phyloP scores from a whole-genome alignment of 2,797 vertebrate species.

The Gymnocypris eckloni region DNA sequence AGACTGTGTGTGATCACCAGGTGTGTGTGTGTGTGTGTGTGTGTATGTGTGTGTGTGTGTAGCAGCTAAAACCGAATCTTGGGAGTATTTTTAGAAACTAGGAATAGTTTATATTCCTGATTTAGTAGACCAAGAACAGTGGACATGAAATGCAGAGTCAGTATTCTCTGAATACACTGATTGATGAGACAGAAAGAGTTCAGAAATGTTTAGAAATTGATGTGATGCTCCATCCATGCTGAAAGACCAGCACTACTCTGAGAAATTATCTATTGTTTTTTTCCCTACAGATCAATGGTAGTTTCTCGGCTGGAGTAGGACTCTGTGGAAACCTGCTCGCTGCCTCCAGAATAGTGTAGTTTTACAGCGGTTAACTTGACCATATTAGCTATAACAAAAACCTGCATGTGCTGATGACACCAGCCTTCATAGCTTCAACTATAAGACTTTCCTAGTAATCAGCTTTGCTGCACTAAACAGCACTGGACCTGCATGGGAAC shows the following conservation, averaged over 20 bases:
- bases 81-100: slow-evolving; percentile 1
- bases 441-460: background rate
- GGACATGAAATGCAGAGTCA: background rate
- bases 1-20: background rate
- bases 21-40: no score
- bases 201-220: background rate
- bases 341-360: background rate
- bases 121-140: background rate
- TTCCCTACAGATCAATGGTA: background rate
- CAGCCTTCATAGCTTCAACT: background rate
- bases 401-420: background rate
- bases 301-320: background rate
- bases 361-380: background rate
- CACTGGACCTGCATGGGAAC: background rate
- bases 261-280: background rate
- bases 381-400: background rate
- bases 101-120: background rate
- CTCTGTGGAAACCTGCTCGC: background rate
- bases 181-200: background rate
- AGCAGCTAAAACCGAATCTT: background rate
- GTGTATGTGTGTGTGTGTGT: background rate
- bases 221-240: background rate
- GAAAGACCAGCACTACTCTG: no score
- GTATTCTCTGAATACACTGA: background rate
- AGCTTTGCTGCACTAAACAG: background rate